phyloP scores from a whole-genome alignment of 2,797 vertebrate genomes.

The Sarcoramphus papa region DNA sequence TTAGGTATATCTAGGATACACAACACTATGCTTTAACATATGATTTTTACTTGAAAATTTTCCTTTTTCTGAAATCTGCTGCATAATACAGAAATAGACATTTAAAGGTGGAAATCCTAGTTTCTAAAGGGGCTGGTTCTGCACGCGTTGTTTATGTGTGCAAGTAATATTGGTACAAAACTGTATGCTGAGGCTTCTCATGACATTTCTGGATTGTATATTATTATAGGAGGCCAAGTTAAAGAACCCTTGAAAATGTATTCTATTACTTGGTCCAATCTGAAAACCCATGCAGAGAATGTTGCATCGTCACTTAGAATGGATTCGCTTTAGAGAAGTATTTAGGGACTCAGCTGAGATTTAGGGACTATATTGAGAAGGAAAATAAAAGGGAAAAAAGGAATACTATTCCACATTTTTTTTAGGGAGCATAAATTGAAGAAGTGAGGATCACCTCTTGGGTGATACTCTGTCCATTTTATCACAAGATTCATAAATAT shows the following conservation, averaged over 20 bases:
- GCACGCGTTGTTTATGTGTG: neutral
- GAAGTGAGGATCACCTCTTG: neutral
- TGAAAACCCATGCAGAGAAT: neutral
- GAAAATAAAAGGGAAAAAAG: neutral
- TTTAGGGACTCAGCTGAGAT: neutral
- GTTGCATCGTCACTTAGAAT: neutral
- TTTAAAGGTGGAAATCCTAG: neutral
- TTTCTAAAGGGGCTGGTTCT: neutral
- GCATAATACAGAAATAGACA: neutral
- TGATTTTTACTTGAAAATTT: neutral
- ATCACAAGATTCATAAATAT: neutral
- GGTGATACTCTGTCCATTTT: neutral
- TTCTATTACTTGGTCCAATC: neutral
- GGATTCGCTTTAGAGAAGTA: neutral
- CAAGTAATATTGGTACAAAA: neutral
- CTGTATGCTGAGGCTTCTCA: neutral
- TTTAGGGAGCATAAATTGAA: neutral
- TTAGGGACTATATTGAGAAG: neutral
- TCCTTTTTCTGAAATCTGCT: neutral
- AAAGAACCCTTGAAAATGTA: neutral
- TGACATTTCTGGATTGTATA: neutral
- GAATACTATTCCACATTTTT: neutral
- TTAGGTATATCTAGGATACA: neutral
- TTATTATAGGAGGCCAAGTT: neutral
- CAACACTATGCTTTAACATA: neutral